Evolutionary conservation across 2,797 vertebrate genomes (phyloP).

Genomic region (Crocodylus rhombifer): DNA sequence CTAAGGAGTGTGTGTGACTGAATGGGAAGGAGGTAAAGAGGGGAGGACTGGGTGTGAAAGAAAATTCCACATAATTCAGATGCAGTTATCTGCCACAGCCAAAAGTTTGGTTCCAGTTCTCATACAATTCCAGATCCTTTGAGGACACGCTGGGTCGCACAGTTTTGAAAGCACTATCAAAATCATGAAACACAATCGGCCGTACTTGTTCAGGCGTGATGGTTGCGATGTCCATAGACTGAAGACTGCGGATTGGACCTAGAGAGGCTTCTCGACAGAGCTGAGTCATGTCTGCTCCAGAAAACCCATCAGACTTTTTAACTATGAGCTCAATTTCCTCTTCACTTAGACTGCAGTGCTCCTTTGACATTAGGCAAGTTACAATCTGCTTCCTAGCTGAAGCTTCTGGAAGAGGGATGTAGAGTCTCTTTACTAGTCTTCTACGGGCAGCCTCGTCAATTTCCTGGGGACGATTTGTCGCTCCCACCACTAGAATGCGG

Average conservation of each 20-base stretch:
- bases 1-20: rapidly evolving
- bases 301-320: conserved; percentile 87
- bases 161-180: conserved; percentile 90
- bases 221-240: conserved; percentile 89
- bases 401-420: conserved; percentile 93
- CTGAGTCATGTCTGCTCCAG: conserved; percentile 97
- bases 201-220: conserved; percentile 92
- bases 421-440: conserved; percentile 92
- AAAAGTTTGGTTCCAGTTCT: conserved; percentile 94
- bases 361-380: conserved; percentile 87
- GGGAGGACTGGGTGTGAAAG: not conserved
- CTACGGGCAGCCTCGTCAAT: conserved; percentile 96
- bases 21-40: too few species aligned
- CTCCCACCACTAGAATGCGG: conserved; percentile 95
- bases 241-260: conserved; percentile 94
- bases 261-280: conserved; percentile 95
- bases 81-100: conserved; percentile 89
- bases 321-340: conserved; percentile 88
- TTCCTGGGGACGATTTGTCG: conserved; percentile 97
- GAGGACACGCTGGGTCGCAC: conserved; percentile 93
- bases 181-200: conserved; percentile 89
- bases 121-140: conserved; percentile 92
- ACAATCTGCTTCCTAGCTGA: conserved; percentile 91
- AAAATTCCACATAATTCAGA: rapidly evolving
- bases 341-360: conserved; percentile 85